Conservation (phyloP, 2,888 invertebrate species). For the Drosophila putrida region DNA sequence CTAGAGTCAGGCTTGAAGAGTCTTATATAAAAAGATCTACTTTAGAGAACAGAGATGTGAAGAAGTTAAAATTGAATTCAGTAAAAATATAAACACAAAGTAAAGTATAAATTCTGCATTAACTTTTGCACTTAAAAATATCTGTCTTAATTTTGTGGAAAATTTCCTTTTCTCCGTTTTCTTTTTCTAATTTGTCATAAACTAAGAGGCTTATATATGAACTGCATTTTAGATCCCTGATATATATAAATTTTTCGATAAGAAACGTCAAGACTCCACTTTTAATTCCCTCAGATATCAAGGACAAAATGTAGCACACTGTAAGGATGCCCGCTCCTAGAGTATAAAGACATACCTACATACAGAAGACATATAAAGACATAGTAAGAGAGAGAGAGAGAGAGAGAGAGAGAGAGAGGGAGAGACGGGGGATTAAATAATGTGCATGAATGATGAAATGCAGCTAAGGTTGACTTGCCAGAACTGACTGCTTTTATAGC, state of each 20-base stretch:
- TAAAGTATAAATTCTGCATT: too few species aligned
- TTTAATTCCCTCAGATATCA: neutral
- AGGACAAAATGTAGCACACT: neutral
- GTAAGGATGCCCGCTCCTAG: constrained; percentile 14
- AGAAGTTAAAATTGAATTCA: neutral
- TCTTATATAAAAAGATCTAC: neutral
- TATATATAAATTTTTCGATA: too few species aligned
- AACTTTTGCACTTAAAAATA: too few species aligned
- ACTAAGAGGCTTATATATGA: too few species aligned
- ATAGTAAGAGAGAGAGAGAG: constrained; percentile 16
- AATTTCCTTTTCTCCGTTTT: too few species aligned
- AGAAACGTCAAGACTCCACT: too few species aligned
- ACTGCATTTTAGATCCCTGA: too few species aligned
- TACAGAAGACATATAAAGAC: constrained; percentile 7
- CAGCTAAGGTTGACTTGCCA: constrained; percentile 71
- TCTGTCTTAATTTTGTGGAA: too few species aligned
- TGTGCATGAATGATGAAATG: constrained; percentile 82
- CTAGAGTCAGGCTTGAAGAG: neutral
- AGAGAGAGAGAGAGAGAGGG: constrained; percentile 15
- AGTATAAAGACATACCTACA: constrained; percentile 32
- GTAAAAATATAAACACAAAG: too few species aligned
- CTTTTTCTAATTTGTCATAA: too few species aligned
- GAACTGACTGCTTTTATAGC: constrained; percentile 43
- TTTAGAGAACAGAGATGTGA: neutral
- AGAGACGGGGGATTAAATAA: constrained; percentile 59